A percentile compares a stretch with the other conserved stretches of the same genome.
phyloP scores from a whole-genome alignment of 2,797 vertebrate species.

The Euthynnus affinis region DNA sequence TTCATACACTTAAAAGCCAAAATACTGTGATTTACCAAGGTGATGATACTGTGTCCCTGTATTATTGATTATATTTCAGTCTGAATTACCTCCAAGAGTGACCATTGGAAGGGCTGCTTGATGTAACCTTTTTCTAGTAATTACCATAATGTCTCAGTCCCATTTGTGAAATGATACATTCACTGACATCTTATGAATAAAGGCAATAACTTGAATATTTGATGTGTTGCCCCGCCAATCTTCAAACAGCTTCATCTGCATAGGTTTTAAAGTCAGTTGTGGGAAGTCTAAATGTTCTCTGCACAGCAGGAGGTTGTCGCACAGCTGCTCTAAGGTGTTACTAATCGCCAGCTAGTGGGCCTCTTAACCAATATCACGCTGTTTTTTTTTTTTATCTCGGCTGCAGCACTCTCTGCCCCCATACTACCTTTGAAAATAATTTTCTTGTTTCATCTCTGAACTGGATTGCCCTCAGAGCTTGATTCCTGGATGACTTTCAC shows the following conservation, averaged over 20 bases:
- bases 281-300: constrained; percentile 39
- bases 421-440: constrained; percentile 18
- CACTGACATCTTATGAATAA: constrained; percentile 28
- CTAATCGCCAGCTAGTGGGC: constrained; percentile 29
- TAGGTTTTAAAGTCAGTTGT: constrained; percentile 35
- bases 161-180: constrained; percentile 16
- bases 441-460: constrained; percentile 17
- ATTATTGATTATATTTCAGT: constrained; percentile 46
- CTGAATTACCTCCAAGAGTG: constrained; percentile 32
- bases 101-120: constrained; percentile 44
- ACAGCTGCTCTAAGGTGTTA: constrained; percentile 35
- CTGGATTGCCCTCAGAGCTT: background rate
- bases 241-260: constrained; percentile 44
- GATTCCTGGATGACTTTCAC: background rate
- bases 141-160: constrained; percentile 3
- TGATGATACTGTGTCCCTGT: background rate
- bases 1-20: constrained; percentile 28
- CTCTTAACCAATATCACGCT: constrained; percentile 42
- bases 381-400: constrained; percentile 44
- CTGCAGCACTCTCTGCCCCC: background rate
- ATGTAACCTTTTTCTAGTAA: constrained; percentile 35
- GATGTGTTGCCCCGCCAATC: constrained; percentile 20
- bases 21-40: constrained; percentile 16
- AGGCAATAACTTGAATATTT: constrained; percentile 26
- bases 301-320: constrained; percentile 38